Conservation (phyloP, 1,140 invertebrate species). For the Brachionus rotundiformis region DNA sequence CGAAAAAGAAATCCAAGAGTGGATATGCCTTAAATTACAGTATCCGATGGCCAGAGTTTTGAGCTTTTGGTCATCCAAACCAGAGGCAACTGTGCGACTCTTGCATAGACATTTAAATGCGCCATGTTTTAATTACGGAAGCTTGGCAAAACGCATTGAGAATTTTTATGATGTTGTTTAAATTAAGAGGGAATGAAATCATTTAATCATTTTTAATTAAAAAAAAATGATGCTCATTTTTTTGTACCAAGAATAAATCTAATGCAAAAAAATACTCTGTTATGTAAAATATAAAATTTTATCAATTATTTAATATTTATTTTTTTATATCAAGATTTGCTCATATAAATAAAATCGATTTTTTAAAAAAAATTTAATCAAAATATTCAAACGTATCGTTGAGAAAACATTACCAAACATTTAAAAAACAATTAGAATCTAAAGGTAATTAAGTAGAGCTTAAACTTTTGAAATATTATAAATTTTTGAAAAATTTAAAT, state of each 20-base stretch:
- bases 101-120: slow-evolving; percentile 62
- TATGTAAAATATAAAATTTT: not conserved
- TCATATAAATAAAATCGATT: not conserved
- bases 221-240: too few species aligned
- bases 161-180: slow-evolving; percentile 62
- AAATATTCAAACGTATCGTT: too few species aligned
- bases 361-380: not conserved
- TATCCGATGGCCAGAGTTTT: slow-evolving; percentile 60
- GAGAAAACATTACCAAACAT: too few species aligned
- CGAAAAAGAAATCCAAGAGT: slow-evolving; percentile 56
- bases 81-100: slow-evolving; percentile 60
- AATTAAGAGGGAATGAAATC: not conserved
- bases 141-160: slow-evolving; percentile 60
- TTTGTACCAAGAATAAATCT: too few species aligned
- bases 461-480: too few species aligned
- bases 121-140: slow-evolving; percentile 58
- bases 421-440: too few species aligned
- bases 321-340: not conserved
- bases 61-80: slow-evolving; percentile 58
- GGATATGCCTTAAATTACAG: slow-evolving; percentile 58
- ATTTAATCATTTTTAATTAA: not conserved
- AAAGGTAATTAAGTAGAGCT: too few species aligned
- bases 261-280: too few species aligned
- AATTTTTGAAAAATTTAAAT: too few species aligned
- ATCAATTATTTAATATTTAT: not conserved